Conservation (phyloP, 2,888 invertebrate species). For the Zonitis immaculata region DNA sequence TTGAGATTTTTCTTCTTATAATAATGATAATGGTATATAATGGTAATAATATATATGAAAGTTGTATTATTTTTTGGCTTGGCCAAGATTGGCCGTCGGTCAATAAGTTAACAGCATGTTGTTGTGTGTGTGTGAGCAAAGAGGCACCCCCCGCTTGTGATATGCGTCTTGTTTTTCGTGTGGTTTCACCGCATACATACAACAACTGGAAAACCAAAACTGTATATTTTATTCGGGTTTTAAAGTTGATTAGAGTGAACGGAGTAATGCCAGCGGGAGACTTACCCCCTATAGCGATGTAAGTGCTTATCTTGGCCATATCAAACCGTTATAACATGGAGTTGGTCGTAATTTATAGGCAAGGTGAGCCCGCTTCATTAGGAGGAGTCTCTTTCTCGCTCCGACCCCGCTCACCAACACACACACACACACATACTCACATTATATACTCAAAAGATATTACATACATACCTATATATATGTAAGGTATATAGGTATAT, state of each 20-base stretch:
- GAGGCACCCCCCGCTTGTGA: constrained; percentile 25
- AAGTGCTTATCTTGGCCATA: constrained; percentile 51
- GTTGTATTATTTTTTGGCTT: constrained; percentile 1
- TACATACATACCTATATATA: background rate
- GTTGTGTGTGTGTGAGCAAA: too few species aligned
- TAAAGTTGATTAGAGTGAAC: constrained; percentile 50
- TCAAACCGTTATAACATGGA: constrained; percentile 51
- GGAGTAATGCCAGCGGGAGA: constrained; percentile 45
- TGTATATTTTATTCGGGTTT: constrained; percentile 49
- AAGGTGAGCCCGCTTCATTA: constrained; percentile 51
- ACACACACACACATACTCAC: background rate
- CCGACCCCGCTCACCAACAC: constrained; percentile 24
- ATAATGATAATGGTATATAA: too few species aligned
- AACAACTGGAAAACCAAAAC: constrained; percentile 25
- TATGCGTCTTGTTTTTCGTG: constrained; percentile 27
- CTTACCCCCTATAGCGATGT: constrained; percentile 47
- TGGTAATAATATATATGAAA: background rate
- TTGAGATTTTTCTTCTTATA: background rate
- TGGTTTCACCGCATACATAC: constrained; percentile 24
- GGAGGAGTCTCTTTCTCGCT: constrained; percentile 40
- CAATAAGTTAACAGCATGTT: constrained; percentile 23
- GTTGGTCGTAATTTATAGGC: constrained; percentile 51
- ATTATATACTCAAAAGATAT: background rate
- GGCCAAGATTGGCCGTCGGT: constrained; percentile 20
- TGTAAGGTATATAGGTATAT: background rate